A percentile compares a stretch with the other conserved stretches of the same genome.
Evolutionary conservation across 2,888 invertebrate species (phyloP).

Genomic region (Rosalia funebris): DNA sequence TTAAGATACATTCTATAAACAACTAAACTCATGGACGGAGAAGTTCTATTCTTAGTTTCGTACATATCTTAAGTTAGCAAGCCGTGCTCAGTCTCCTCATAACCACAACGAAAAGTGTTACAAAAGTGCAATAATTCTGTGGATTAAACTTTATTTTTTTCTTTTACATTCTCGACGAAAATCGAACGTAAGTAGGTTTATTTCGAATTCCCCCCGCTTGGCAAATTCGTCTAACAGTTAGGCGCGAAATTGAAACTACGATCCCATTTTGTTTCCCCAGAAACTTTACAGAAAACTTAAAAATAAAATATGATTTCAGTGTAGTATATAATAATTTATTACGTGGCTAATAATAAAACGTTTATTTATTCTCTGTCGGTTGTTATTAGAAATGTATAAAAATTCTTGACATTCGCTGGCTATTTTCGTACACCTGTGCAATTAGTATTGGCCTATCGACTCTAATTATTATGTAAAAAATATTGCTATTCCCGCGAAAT

Average conservation of each 20-base stretch:
- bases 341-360: constrained; percentile 8
- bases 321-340: background rate
- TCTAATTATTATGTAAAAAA: constrained; percentile 14
- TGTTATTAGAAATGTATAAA: constrained; percentile 8
- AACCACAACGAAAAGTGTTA: constrained; percentile 51
- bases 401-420: constrained; percentile 42
- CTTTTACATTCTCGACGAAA: constrained; percentile 26
- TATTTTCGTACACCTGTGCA: constrained; percentile 36
- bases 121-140: constrained; percentile 57
- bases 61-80: constrained; percentile 58
- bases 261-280: background rate
- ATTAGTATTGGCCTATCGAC: constrained; percentile 5
- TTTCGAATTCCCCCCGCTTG: constrained; percentile 9
- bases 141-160: constrained; percentile 43
- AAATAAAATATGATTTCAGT: background rate
- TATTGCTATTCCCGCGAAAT: background rate
- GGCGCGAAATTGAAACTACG: constrained; percentile 17
- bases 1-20: constrained; percentile 59
- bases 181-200: constrained; percentile 7
- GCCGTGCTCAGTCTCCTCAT: constrained; percentile 52
- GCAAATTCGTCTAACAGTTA: background rate
- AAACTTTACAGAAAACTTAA: background rate
- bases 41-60: constrained; percentile 62
- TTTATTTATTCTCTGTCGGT: constrained; percentile 13
- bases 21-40: constrained; percentile 61